Evolutionary conservation across 1,140 invertebrate species (phyloP), one percentile per base, ranked within the genome.

Genomic region (Bombus waltoni): DNA sequence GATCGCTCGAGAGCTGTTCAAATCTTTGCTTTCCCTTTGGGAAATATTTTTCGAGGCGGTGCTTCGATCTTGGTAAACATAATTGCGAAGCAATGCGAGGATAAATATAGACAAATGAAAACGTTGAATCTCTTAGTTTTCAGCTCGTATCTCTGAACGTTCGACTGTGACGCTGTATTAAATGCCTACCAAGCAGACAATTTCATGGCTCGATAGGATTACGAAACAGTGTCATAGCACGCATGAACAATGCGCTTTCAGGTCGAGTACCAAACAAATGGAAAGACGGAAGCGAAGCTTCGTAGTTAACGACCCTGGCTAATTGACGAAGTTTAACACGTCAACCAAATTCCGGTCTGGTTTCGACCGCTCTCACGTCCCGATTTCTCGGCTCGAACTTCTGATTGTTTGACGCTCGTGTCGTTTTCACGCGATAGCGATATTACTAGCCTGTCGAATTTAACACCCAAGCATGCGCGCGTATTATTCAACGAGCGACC

Each of bases 361-460:
- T 79, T 83, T 76, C 66, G 40, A 38, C 35, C 32, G 62, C 15
- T 89, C 73, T 13, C 78, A 88, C 71, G 75, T 68, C 57, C 71
- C 72, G 40, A 70, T 88, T 88, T 40, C 40, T 76, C 9, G 59
- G n/a, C 44, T 28, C 78, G 40, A 88, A 86, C 76, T 82, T 71
- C 40, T 65, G 66, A 87, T 62, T 47, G 72, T 83, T 71, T 83
- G 25, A 53, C 84, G 86, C 85, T 81, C 32, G 83, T 87, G 86
- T 91, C 87, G 89, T 91, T 85, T 89, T 86, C 77, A 80, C 88
- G 81, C 85, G 73, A 80, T 88, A 88, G 89, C 89, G 81, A 70
- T 77, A 83, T 73, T 76, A 82, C 84, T 66, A 89, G 75, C 85
- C 81, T 71, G 75, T 89, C 81, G 75, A 87, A 90, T 88, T 88